Percentiles rank a stretch among this genome's conserved stretches.
These are phyloP conservation scores for Rhodophaea formosa DNA, from an alignment of 2,888 invertebrate genomes.

Conservation along the genomic window DNA sequence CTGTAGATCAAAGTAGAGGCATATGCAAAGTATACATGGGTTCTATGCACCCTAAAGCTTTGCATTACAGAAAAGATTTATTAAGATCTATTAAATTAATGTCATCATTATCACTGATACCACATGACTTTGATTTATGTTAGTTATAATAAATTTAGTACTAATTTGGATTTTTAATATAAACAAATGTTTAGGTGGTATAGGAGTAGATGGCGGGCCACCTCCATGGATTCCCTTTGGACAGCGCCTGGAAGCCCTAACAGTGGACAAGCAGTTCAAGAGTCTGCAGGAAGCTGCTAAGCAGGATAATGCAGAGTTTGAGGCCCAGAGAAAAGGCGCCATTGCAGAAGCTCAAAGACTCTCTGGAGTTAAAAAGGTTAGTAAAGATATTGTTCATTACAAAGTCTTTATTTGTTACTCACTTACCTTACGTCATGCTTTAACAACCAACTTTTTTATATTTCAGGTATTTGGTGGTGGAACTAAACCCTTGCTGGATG, in stretches of 20 bases:
- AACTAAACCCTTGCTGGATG: slow-evolving; percentile 85
- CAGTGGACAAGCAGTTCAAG: slow-evolving; percentile 86
- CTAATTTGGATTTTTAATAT: neutral
- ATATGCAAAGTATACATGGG: no score
- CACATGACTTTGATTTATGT: no score
- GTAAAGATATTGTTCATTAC: neutral
- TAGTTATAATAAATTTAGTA: neutral
- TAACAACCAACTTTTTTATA: no score
- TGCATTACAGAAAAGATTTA: no score
- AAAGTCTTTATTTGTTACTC: no score
- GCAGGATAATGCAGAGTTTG: slow-evolving; percentile 91
- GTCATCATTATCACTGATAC: no score
- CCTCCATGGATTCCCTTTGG: slow-evolving; percentile 97
- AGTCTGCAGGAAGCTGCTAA: slow-evolving; percentile 83
- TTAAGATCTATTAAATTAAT: no score
- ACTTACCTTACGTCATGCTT: no score
- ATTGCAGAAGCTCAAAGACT: slow-evolving; percentile 92
- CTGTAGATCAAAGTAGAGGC: no score
- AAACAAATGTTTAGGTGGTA: slow-evolving; percentile 62
- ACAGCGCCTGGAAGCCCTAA: slow-evolving; percentile 83
- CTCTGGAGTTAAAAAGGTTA: slow-evolving; percentile 80
- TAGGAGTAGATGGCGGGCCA: slow-evolving; percentile 88
- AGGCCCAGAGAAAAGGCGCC: slow-evolving; percentile 92
- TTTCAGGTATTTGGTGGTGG: slow-evolving; percentile 83
- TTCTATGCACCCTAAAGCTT: no score